phyloP scores from a whole-genome alignment of 2,797 vertebrate genomes.

The Rallus crepitans region DNA sequence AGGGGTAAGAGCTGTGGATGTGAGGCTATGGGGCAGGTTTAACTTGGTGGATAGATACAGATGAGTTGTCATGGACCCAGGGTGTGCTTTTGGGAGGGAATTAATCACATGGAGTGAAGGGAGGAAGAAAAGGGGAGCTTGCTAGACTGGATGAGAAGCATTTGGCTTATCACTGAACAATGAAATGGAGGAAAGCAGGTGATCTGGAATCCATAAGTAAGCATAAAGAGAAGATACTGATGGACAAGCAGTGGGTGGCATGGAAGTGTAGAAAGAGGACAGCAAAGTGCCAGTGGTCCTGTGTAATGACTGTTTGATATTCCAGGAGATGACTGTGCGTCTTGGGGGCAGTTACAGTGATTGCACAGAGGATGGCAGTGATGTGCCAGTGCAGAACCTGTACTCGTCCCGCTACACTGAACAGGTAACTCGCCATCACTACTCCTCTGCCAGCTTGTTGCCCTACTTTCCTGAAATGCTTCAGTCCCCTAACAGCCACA shows the following conservation, averaged over 20 bases:
- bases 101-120: neutral
- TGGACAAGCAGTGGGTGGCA: neutral
- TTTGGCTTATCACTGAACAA: neutral
- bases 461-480: neutral
- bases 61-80: neutral
- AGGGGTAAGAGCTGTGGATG: neutral
- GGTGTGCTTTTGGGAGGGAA: neutral
- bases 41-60: neutral
- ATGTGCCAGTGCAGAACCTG: conserved; percentile 77
- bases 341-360: conserved; percentile 82
- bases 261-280: neutral
- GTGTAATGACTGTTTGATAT: neutral
- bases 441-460: neutral
- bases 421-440: conserved; percentile 66
- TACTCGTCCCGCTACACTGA: conserved; percentile 80
- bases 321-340: conserved; percentile 77
- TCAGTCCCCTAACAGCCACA: neutral
- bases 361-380: conserved; percentile 82
- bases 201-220: neutral
- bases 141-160: neutral
- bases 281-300: neutral
- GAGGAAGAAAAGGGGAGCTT: neutral
- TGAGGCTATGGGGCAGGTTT: neutral
- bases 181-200: neutral
- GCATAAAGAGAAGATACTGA: neutral